Evolutionary conservation across 2,113 vertebrate genomes (phyloP).

Genomic region (Halcyon malimbica): DNA sequence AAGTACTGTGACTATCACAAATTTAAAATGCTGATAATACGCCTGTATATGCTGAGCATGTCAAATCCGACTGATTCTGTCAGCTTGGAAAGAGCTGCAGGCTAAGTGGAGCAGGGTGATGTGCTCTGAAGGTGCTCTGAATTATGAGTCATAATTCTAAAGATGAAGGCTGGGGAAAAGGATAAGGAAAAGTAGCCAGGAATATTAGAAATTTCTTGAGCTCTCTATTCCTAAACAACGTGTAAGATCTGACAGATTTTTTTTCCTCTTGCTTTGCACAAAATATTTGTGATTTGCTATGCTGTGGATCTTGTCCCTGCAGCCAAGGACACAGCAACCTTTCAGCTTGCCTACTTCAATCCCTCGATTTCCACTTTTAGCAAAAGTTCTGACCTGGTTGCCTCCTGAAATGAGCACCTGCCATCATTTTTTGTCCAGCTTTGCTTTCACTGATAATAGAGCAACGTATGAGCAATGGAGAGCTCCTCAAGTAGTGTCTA

Average conservation of each 20-base stretch:
- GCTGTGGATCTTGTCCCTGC: neutral
- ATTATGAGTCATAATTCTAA: neutral
- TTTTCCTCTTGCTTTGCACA: neutral
- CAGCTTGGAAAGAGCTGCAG: neutral
- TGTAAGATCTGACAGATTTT: neutral
- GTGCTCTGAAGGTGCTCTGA: neutral
- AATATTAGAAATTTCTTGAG: neutral
- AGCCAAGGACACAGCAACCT: neutral
- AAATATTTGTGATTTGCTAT: neutral
- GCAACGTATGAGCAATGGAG: neutral
- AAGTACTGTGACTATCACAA: neutral
- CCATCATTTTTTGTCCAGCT: neutral
- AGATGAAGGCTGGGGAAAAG: neutral
- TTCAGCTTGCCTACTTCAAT: neutral
- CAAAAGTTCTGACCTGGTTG: neutral
- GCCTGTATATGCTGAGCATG: neutral
- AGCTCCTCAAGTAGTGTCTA: fast-evolving
- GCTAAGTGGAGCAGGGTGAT: neutral
- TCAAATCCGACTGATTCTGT: neutral
- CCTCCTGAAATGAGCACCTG: neutral
- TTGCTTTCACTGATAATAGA: neutral
- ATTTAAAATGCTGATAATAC: neutral
- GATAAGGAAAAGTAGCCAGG: neutral
- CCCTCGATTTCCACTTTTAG: neutral
- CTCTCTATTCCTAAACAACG: neutral